Base-by-base conservation (phyloP, 2,797 vertebrate genomes). In the Enoplosus armatus region DNA sequence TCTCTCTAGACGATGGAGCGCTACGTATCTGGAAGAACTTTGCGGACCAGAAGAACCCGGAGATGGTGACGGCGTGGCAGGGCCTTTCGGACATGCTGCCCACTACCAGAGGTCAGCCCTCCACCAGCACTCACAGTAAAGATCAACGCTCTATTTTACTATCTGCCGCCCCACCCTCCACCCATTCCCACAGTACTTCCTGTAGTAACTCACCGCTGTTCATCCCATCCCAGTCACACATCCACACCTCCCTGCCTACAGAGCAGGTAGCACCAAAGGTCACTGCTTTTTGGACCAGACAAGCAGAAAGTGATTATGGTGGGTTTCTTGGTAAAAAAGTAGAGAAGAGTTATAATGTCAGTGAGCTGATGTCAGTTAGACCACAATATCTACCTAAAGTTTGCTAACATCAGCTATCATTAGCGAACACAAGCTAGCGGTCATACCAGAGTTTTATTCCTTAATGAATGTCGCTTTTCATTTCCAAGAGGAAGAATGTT, bases 21-120 rank as follows among this genome's bases (percentile, higher is more conserved):
- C 90, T 99, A 87, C 93, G 98, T 0, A 96, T 99, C 84, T 99
- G 98, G 98, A 99, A 99, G 93, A 99, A 99, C 91, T 99, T 99
- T 20, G 98, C 97, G 0, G 98, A 99, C 88, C 98, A 99, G 75
- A 97, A 97, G 94, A 99, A 99, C 82, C 98, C 98, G 0, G 98
- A 99, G 94, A 99, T 99, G 97, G 98, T 99, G 79, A 99, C 98
- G 0, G 98, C 98, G 0, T 99, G 98, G 98, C 98, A 99, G 92
- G 98, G 98, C 14, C 95, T 99, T 26, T 99, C 98, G 0, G 98
- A 99, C 93, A 99, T 99, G 98, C 95, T 99, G 89, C 98, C 98
- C 3, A 98, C 96, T 0, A 99, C 97, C 24, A 93, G 98, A 96
- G 97, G 98, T 98, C 90, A 90, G 96, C 82, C 86, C 77, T 85